Base-by-base conservation (phyloP, 2,113 vertebrate genomes). In the Podiceps cristatus region DNA sequence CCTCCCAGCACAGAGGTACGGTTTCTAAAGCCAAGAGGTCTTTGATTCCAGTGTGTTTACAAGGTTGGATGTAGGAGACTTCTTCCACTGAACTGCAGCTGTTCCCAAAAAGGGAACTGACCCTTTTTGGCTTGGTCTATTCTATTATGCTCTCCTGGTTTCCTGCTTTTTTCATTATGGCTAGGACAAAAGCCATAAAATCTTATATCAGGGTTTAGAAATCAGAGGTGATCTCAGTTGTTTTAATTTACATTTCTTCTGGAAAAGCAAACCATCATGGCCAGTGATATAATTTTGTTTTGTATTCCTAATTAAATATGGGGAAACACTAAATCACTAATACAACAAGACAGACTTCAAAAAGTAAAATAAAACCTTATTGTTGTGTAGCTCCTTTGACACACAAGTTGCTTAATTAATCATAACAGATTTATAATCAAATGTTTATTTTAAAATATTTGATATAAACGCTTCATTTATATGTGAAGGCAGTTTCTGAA, bases 1-100 rank as follows among this genome's bases (percentile, higher is more conserved):
- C 25, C 45, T 80, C 73, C 35, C 10, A 47, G 74, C 0, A 0
- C 47, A 87, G 59, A 81, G 24, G 18, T 55, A 28, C 0, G 0
- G 12, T 66, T 82, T 80, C 53, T 64, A 31, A 86, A 77, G 59
- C 45, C 12, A 3, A 16, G 18, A 20, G 35, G 18, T 50, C 40
- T 79, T 63, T 86, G 5, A 47, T 80, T 60, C 50, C 45, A 14
- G 29, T 19, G 60, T 50, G 24, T 53, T 91, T 93, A 35, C 17
- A 28, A 42, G 74, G 28, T 25, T 37, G 29, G 62, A 44, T 49
- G 44, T 24, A 56, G 29, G 59, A 76, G 60, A 22, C 4, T 40
- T 58, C 44, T 89, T 79, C 52, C 24, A 37, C 64, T 49, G 71
- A 86, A 56, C 18, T 77, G 59, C 79, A 74, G 59, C 40, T 92